A percentile compares a stretch with the other conserved stretches of the same genome.
Conservation (phyloP, 2,113 vertebrate genomes). For the Poecile atricapillus region DNA sequence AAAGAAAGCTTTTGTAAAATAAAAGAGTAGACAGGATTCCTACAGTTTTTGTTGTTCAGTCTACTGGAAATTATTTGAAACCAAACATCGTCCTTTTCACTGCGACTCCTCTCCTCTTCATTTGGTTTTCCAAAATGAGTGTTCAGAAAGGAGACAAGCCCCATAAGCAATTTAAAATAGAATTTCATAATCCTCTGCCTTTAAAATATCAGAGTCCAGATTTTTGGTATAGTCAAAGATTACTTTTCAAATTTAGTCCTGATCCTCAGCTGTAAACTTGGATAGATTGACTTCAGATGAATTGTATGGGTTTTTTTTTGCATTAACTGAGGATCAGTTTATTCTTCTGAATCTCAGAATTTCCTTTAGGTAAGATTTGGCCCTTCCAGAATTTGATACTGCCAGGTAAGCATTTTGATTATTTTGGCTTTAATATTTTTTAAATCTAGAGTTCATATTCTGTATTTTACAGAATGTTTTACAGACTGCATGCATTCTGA, state of each 20-base stretch:
- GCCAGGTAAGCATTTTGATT: neutral
- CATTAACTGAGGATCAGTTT: neutral
- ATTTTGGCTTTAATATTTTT: neutral
- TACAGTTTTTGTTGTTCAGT: neutral
- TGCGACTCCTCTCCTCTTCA: neutral
- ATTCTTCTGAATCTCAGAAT: neutral
- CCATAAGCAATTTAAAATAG: neutral
- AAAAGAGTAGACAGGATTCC: neutral
- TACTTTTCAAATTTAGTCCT: neutral
- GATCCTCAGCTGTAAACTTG: neutral
- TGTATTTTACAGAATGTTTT: neutral
- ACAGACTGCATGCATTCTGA: neutral
- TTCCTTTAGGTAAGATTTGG: neutral
- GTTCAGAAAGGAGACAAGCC: neutral
- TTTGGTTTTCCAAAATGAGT: neutral
- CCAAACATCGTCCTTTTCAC: neutral
- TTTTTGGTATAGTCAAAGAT: neutral
- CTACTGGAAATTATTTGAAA: neutral
- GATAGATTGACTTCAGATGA: neutral
- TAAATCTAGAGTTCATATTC: neutral
- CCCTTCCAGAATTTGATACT: neutral
- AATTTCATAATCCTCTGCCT: neutral
- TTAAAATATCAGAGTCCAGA: neutral
- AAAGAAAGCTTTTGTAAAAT: neutral
- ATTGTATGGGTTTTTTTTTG: neutral